These are phyloP conservation scores for Nemotelus pantherinus DNA, from an alignment of 2,888 invertebrate genomes.

Conservation along the genomic window DNA sequence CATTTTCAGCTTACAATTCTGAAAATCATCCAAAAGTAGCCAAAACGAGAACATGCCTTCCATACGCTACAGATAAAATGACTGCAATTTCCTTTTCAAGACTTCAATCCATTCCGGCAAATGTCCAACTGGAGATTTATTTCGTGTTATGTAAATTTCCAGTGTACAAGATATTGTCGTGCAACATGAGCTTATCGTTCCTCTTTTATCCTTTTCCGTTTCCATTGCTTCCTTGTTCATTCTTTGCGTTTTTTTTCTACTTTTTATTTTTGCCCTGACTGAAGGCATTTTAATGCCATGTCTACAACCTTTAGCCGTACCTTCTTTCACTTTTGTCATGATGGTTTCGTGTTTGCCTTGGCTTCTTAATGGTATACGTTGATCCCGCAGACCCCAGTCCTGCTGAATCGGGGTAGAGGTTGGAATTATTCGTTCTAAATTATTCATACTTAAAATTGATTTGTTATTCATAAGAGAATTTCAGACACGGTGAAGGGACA, in stretches of 20 bases:
- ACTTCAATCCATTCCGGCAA: conserved; percentile 32
- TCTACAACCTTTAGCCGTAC: not conserved
- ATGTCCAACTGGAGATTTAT: conserved; percentile 44
- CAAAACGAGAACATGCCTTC: not conserved
- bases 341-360: not conserved
- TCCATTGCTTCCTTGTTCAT: conserved; percentile 2
- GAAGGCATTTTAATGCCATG: conserved; percentile 29
- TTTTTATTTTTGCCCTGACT: not conserved
- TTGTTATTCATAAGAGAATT: conserved; percentile 43
- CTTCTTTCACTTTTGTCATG: not conserved
- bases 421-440: conserved; percentile 39
- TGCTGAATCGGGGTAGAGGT: conserved; percentile 7
- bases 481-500: not conserved
- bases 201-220: conserved; percentile 35
- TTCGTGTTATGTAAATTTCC: conserved; percentile 44
- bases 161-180: conserved; percentile 38
- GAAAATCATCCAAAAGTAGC: not conserved
- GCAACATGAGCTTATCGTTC: conserved; percentile 42
- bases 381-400: not conserved
- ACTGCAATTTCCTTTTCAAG: conserved; percentile 34
- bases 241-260: not conserved
- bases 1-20: too few species aligned
- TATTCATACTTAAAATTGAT: conserved; percentile 44
- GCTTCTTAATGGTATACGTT: not conserved
- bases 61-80: conserved; percentile 41